Percentiles rank a stretch among this genome's conserved stretches.
Conservation (phyloP, 2,888 invertebrate genomes). For the Synergus japonicus region DNA sequence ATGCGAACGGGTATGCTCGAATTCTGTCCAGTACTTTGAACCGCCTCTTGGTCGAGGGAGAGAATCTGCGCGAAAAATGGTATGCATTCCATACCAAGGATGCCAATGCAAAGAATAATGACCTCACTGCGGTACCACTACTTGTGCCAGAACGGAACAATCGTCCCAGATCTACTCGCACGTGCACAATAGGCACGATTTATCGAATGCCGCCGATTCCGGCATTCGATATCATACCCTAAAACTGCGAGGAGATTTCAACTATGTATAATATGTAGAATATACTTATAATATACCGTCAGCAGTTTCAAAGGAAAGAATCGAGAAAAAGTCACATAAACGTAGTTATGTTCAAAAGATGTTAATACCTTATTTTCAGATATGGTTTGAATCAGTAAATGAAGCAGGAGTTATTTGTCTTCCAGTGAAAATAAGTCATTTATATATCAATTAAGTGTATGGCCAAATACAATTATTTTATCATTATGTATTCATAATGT, state of each 20-base stretch:
- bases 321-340: not conserved
- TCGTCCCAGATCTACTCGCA: constrained; percentile 59
- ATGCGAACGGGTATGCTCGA: not conserved
- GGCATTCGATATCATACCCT: constrained; percentile 30
- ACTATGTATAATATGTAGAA: constrained; percentile 11
- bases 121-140: constrained; percentile 52
- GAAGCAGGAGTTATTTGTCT: no score
- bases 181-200: constrained; percentile 60
- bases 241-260: constrained; percentile 21
- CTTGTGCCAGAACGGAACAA: constrained; percentile 61
- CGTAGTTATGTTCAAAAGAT: not conserved
- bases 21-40: constrained; percentile 31
- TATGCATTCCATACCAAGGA: constrained; percentile 49
- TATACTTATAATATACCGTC: constrained; percentile 6
- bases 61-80: constrained; percentile 45
- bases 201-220: constrained; percentile 57
- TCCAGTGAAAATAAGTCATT: no score
- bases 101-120: constrained; percentile 61
- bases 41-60: constrained; percentile 8
- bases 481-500: not conserved
- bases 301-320: not conserved
- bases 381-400: no score
- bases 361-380: no score
- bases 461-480: not conserved
- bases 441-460: not conserved